Evolutionary conservation across 2,888 invertebrate species (phyloP), one percentile per base, ranked within the genome.

Genomic region (Cerceris rybyensis): DNA sequence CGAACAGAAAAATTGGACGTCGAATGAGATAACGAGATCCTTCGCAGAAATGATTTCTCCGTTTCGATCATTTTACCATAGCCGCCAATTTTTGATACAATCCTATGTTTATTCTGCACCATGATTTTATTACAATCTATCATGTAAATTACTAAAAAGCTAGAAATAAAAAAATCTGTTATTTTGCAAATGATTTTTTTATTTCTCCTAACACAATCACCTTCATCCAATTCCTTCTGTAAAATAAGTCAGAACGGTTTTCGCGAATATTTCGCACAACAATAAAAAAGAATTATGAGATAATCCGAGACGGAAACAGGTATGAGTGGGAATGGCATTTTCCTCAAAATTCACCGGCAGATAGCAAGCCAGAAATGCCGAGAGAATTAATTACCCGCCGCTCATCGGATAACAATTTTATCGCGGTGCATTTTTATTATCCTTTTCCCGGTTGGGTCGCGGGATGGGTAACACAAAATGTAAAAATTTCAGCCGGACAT

Each of bases 331-430:
- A 50, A 13, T 50, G 9, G n/a, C 50, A 11, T 50, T 50, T n/a
- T 50, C 11, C 13, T n/a, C 13, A 11, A 6, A 7, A 50, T 50
- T n/a, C 50, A 9, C 6, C 50, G n/a, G n/a, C 2, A 11, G 9
- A 50, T 50, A 6, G 50, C n/a, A 9, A 9, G 6, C 6, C 6
- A n/a, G 50, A 7, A 50, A n/a, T 50, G 7, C 55, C 14, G 14
- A 13, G 55, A 17, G 81, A 86, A 82, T 84, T 84, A 80, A 90
- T 90, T 86, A 88, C 81, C 86, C 89, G 90, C 90, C 41, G 14
- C 13, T 13, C 59, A 59, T 59, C 16, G 77, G 59, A 66, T 80
- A 78, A 78, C 78, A 80, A 78, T 80, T 92, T 92, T 92, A 92
- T 92, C 91, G 91, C 89, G 89, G 87, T 74, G 70, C 49, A 77